phyloP scores from a whole-genome alignment of 2,113 vertebrate species.

The Grantiella picta region DNA sequence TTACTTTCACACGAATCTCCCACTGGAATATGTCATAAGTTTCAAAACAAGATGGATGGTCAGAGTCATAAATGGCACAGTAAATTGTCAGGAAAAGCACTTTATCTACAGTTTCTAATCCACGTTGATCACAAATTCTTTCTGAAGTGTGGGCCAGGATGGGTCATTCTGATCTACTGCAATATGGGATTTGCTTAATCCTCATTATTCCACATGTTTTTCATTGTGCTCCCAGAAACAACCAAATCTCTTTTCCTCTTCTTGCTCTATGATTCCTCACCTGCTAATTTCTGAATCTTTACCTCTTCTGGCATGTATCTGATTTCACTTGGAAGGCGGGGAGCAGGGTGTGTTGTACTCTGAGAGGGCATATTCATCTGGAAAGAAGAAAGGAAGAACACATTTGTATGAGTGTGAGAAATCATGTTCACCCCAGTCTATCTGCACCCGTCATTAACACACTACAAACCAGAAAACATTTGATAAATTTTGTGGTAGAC shows the following conservation, averaged over 20 bases:
- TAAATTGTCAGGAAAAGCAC: neutral
- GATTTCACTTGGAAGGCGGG: neutral
- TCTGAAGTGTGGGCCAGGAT: neutral
- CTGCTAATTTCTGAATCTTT: neutral
- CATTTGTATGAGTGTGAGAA: neutral
- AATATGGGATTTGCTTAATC: neutral
- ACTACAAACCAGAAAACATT: neutral
- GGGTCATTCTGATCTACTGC: neutral
- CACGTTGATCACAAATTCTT: neutral
- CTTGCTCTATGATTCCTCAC: neutral
- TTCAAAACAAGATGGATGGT: neutral
- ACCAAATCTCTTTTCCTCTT: neutral
- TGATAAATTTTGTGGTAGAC: neutral
- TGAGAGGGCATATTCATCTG: constrained; percentile 67
- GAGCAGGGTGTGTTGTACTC: constrained; percentile 55
- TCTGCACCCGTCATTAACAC: neutral
- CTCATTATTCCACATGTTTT: neutral
- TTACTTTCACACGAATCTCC: neutral
- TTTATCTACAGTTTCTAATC: neutral
- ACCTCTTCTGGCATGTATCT: neutral
- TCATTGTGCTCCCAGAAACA: neutral
- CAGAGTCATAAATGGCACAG: neutral
- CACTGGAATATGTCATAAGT: neutral
- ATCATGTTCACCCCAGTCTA: neutral
- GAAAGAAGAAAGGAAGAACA: constrained; percentile 12